A percentile compares a stretch with the other conserved stretches of the same genome.
These are phyloP conservation scores for Stichopus horrens DNA, from an alignment of 53 echinoderm and acorn worm species.

Conservation along the genomic window DNA sequence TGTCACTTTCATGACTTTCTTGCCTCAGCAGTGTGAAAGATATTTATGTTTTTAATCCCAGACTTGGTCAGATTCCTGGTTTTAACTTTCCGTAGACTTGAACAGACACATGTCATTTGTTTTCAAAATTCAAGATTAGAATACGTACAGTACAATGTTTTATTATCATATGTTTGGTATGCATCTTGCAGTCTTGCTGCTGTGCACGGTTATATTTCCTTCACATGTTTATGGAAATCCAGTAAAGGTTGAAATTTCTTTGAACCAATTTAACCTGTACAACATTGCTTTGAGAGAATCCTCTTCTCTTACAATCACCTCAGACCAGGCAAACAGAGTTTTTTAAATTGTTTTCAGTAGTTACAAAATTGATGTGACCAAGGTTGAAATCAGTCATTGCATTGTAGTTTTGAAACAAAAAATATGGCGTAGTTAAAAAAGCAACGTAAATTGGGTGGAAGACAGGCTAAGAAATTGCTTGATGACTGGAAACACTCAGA, in stretches of 20 bases:
- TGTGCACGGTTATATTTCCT: too few species aligned
- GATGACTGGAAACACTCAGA: constrained; percentile 7
- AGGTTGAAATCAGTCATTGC: constrained; percentile 24
- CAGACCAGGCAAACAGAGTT: too few species aligned
- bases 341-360: neutral
- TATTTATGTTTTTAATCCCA: too few species aligned
- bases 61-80: too few species aligned
- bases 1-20: too few species aligned
- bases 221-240: too few species aligned
- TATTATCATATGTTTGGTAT: neutral
- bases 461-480: neutral
- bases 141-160: constrained; percentile 17
- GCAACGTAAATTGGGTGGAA: constrained; percentile 33
- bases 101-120: neutral
- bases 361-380: constrained; percentile 20
- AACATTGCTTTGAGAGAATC: too few species aligned
- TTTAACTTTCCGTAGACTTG: too few species aligned
- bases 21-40: too few species aligned
- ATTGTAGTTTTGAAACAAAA: neutral
- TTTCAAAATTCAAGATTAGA: constrained; percentile 12
- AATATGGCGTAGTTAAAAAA: constrained; percentile 30
- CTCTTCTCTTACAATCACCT: too few species aligned
- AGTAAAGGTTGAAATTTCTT: too few species aligned
- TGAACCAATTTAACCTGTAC: too few species aligned
- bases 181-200: constrained; percentile 7